Evolutionary conservation across 2,113 vertebrate genomes (phyloP).

Genomic region (Neogale vison): DNA sequence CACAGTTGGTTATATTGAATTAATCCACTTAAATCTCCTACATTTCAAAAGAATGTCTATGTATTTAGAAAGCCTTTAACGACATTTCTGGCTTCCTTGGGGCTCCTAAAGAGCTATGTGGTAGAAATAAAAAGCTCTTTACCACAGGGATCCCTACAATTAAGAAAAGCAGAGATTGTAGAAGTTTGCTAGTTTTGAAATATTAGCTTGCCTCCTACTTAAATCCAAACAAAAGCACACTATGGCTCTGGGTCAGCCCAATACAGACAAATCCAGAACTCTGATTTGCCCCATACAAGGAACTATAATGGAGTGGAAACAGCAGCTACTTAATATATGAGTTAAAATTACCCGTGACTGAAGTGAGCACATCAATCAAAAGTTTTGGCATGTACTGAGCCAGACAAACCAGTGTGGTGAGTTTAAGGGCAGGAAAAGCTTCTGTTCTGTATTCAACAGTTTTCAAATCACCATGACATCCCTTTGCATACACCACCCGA

Average conservation of each 20-base stretch:
- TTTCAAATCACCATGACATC: conserved; percentile 90
- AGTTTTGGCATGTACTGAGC: conserved; percentile 89
- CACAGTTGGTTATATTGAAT: conserved; percentile 35
- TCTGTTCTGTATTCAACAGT: conserved; percentile 87
- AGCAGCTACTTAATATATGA: conserved; percentile 93
- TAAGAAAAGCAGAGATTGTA: conserved; percentile 83
- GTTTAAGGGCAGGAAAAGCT: conserved; percentile 85
- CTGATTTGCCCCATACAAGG: conserved; percentile 91
- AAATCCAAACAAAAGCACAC: conserved; percentile 85
- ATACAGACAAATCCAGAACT: conserved; percentile 80
- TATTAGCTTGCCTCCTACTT: conserved; percentile 84
- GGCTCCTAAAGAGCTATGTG: conserved; percentile 56
- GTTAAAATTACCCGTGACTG: conserved; percentile 95
- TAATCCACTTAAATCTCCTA: conserved; percentile 60
- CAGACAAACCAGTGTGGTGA: conserved; percentile 84
- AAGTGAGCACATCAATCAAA: conserved; percentile 95
- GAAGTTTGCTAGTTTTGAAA: conserved; percentile 85
- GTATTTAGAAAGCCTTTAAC: conserved; percentile 70
- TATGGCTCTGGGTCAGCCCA: conserved; percentile 82
- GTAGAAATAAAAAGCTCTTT: conserved; percentile 78
- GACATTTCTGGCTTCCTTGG: conserved; percentile 69
- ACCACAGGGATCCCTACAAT: conserved; percentile 79
- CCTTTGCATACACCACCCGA: conserved; percentile 90
- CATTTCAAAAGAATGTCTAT: conserved; percentile 60
- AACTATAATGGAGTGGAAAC: conserved; percentile 89